These are phyloP conservation scores for Hypomesus transpacificus DNA, from an alignment of 2,113 vertebrate species.

Conservation along the genomic window DNA sequence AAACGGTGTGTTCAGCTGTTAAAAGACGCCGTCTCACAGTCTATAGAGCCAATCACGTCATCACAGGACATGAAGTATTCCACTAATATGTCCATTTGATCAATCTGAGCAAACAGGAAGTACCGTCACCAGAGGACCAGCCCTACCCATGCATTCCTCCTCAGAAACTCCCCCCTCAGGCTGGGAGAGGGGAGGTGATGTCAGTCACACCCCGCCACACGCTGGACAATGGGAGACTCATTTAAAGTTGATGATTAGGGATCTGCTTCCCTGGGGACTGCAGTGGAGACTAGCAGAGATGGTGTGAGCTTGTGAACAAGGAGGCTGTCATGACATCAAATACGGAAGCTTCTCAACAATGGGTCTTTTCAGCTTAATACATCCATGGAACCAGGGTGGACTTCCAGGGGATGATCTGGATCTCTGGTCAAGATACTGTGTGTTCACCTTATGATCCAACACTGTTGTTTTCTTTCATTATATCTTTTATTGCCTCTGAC, in stretches of 20 bases:
- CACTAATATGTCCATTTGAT: no score
- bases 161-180: constrained; percentile 16
- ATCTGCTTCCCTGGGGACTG: background rate
- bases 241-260: constrained; percentile 12
- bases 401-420: no score
- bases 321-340: background rate
- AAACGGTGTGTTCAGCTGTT: no score
- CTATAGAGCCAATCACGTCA: constrained; percentile 32
- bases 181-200: constrained; percentile 6
- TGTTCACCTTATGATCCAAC: background rate
- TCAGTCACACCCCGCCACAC: constrained; percentile 21
- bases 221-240: constrained; percentile 1
- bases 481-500: no score
- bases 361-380: background rate
- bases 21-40: no score
- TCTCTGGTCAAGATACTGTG: background rate
- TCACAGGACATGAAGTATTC: no score
- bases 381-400: no score
- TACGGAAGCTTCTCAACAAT: background rate
- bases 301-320: no score
- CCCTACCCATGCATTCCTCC: no score
- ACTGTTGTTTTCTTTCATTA: background rate
- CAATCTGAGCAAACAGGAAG: background rate
- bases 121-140: background rate
- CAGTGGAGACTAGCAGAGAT: background rate